Base-by-base conservation (phyloP, 2,797 vertebrate genomes). In the Anniella stebbinsi region DNA sequence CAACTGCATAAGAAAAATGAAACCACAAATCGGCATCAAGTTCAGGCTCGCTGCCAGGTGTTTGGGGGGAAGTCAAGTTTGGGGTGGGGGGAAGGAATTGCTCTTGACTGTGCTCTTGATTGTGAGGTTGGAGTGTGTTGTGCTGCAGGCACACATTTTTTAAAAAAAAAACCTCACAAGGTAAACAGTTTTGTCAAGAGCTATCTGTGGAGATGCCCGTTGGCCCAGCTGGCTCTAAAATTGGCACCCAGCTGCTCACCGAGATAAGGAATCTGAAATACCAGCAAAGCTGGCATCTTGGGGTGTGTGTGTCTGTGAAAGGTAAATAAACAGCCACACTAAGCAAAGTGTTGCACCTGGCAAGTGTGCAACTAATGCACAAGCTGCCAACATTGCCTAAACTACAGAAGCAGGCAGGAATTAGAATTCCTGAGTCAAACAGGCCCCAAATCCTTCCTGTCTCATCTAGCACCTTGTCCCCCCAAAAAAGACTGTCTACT, bases 201-300 rank as follows among this genome's bases (percentile, higher is more conserved):
- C 66, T 70, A 70, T 77, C 72, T 87, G 36, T 54, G 1, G 23
- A 63, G 69, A 86, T 81, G 41, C 54, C 86, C 38, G 4, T 77
- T 70, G 36, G 89, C 89, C 80, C 89, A 84, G 85, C 72, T 83
- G 72, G 60, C 48, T 83, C 45, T 82, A 72, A 90, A 90, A 87
- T 67, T 77, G 70, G 36, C 18, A 80, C 36, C 72, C 86, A 87
- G 80, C 72, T 84, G 86, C 80, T 87, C 72, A 57, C 60, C 17
- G 21, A 87, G 60, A 90, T 36, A 81, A 90, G 66, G 60, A 83
- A 87, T 69, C 38, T 63, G 48, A 90, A 87, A 87, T 17, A 77
- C 72, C 36, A 77, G 80, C 60, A 90, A 83, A 67, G 67, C 41
- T 77, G 80, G 25, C 73, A 81, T 90, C 70, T 41, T 70, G 36